Evolutionary conservation across 92 coral and sea anemone species (phyloP), one percentile per base, ranked within the genome.

Genomic region (Zoanthus sansibaricus): DNA sequence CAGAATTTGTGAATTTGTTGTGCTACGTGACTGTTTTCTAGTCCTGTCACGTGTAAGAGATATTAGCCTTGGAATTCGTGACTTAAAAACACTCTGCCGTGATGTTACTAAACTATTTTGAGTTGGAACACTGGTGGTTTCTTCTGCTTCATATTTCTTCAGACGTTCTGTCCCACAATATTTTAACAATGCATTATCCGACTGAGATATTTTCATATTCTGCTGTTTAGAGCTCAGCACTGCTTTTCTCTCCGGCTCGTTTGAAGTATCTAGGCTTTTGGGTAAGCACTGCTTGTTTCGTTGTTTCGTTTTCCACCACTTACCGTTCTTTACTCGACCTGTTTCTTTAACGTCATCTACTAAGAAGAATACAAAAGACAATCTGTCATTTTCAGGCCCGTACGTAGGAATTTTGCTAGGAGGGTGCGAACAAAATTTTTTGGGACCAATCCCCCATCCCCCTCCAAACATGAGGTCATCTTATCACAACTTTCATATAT

Each of bases 241-340:
- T 54, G 37, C 72, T 37, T 13, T 56, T 42, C 45, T 61, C 61
- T 67, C 72, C 17, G 45, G 15, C 14, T 56, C 15, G 15, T 55
- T 16, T 21, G 14, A 20, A 16, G 54, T 17, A 37, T 0, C 47
- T 42, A 70, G 5, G 25, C 5, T 20, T 10, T 77, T 15, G 0
- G 70, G 7, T 33, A 16, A 15, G 15, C 15, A 17, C 25, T 16
- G 70, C 7, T 58, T 77, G 17, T 20, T 51, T 17, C 16, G 13
- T 14, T 18, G 82, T 7, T 61, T 62, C 33, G 21, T 16, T 56
- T 18, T 59, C 84, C 84, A 79, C 84, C 84, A 79, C 45, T 79
- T 62, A 4, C 73, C 73, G 20, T 33, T 79, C 44, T 66, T 42
- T 30, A 14, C 48, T 11, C 30, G 16, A 37, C 58, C 0, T 9